phyloP scores from a whole-genome alignment of 2,797 vertebrate genomes.

The Melanotaenia maccullochi region DNA sequence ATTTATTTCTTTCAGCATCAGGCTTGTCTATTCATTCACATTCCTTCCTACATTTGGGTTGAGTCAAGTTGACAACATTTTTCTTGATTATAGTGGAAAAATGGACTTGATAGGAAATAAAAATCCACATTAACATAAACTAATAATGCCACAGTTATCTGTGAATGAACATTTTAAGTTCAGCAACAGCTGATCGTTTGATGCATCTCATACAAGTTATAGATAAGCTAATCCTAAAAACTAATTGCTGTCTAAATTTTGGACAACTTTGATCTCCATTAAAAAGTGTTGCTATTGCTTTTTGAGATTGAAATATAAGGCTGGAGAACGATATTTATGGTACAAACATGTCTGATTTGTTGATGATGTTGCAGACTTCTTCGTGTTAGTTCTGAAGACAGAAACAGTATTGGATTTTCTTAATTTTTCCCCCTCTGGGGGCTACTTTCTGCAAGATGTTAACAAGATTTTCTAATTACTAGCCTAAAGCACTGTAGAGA shows the following conservation, averaged over 20 bases:
- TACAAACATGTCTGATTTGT: constrained; percentile 2
- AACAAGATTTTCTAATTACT: constrained; percentile 73
- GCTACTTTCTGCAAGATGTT: constrained; percentile 55
- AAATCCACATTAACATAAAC: neutral
- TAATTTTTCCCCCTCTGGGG: constrained; percentile 27
- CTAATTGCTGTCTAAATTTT: no score
- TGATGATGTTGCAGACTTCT: constrained; percentile 8
- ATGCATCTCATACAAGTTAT: no score
- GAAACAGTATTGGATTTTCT: constrained; percentile 39
- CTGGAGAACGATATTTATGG: constrained; percentile 11
- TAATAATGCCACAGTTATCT: neutral
- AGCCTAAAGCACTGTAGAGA: constrained; percentile 48
- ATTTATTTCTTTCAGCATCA: neutral
- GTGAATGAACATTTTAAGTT: no score
- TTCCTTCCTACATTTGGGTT: neutral
- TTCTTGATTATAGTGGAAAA: neutral
- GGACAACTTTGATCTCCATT: neutral
- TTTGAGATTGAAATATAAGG: neutral
- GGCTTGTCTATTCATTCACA: neutral
- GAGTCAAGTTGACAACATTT: neutral
- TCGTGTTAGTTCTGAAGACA: constrained; percentile 16
- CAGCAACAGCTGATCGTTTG: no score
- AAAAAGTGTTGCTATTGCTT: neutral
- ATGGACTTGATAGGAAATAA: neutral
- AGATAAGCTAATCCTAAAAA: neutral